Evolutionary conservation across 2,113 vertebrate species (phyloP).

Genomic region (Tragelaphus scriptus): DNA sequence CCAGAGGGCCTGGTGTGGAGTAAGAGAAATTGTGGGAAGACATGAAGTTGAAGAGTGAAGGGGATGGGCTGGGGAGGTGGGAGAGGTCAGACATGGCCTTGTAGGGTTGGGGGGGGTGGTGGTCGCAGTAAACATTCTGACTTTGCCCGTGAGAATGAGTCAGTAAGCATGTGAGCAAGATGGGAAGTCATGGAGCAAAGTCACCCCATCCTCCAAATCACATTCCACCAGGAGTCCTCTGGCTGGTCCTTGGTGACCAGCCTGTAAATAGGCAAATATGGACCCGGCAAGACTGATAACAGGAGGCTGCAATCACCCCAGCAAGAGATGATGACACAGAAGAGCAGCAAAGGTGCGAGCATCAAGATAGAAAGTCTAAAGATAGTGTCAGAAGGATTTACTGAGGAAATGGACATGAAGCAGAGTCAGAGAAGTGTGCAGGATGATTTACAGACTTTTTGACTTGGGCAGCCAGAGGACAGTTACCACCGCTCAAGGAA

Average conservation of each 20-base stretch:
- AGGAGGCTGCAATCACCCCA: not conserved
- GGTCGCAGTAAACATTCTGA: not conserved
- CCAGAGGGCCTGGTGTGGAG: not conserved
- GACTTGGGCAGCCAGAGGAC: not conserved
- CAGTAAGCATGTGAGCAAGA: not conserved
- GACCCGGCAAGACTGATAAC: not conserved
- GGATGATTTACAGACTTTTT: not conserved
- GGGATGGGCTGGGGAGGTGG: not conserved
- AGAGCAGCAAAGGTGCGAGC: not conserved
- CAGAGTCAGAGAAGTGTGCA: not conserved
- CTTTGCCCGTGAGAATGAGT: not conserved
- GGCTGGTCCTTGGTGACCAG: not conserved
- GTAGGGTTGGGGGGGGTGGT: rapidly evolving
- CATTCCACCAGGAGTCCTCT: not conserved
- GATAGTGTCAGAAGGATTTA: not conserved
- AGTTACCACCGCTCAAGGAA: not conserved
- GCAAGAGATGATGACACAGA: not conserved
- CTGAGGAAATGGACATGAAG: not conserved
- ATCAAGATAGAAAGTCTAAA: not conserved
- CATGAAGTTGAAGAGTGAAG: not conserved
- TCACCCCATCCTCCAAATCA: not conserved
- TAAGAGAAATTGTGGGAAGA: not conserved
- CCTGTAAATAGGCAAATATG: not conserved
- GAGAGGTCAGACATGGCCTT: not conserved
- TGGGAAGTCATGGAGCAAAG: not conserved